Evolutionary conservation across 1,140 invertebrate genomes (phyloP).

Genomic region (Zaprionus africanus): DNA sequence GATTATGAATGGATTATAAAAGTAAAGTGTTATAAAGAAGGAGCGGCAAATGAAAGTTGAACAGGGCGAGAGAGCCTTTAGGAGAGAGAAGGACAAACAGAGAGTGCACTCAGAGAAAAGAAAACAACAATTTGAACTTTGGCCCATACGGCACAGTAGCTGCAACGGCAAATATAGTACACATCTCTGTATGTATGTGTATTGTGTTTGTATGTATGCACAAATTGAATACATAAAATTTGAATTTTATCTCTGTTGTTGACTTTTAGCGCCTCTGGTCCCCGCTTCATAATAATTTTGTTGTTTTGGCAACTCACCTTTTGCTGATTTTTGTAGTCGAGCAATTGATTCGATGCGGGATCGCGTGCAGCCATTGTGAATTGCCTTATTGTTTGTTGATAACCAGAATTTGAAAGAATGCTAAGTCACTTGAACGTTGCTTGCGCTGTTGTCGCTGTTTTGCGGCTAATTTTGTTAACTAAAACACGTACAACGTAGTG

Average conservation of each 20-base stretch:
- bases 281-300: slow-evolving; percentile 4
- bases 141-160: not conserved
- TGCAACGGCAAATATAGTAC: not conserved
- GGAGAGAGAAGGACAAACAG: not conserved
- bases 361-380: slow-evolving; percentile 86
- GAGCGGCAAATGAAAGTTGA: not conserved
- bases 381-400: slow-evolving; percentile 40
- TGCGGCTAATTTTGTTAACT: slow-evolving; percentile 60
- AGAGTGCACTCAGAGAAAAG: slow-evolving; percentile 10
- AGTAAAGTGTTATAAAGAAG: not conserved
- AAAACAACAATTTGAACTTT: slow-evolving; percentile 45
- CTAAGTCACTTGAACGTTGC: slow-evolving; percentile 12
- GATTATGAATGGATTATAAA: slow-evolving; percentile 24
- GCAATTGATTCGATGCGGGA: slow-evolving; percentile 89
- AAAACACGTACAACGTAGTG: slow-evolving; percentile 50
- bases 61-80: not conserved
- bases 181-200: not conserved
- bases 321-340: slow-evolving; percentile 87
- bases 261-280: slow-evolving; percentile 6
- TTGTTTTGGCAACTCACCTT: slow-evolving; percentile 85
- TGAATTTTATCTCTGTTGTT: not conserved
- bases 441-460: slow-evolving; percentile 32
- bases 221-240: slow-evolving; percentile 2
- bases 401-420: slow-evolving; percentile 62
- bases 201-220: not conserved